Evolutionary conservation across 2,888 invertebrate genomes (phyloP).

Genomic region (Lycia hirtaria): DNA sequence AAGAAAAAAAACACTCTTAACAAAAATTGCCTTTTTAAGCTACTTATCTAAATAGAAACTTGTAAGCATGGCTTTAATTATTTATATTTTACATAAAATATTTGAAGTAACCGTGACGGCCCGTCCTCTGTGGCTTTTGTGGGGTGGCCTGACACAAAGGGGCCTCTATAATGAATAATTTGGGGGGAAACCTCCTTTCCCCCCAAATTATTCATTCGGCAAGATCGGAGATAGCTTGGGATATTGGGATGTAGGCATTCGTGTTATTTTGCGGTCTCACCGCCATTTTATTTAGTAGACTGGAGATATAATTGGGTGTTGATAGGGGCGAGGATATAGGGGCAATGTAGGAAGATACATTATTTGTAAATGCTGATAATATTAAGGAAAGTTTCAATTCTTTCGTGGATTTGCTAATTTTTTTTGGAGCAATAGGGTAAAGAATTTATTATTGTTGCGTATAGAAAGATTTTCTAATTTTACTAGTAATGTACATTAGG

Average conservation of each 20-base stretch:
- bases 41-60: neutral
- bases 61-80: constrained; percentile 8
- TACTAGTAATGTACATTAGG: no score
- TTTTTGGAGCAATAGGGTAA: no score
- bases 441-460: no score
- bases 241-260: constrained; percentile 36
- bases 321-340: neutral
- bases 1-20: no score
- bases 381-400: no score
- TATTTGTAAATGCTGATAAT: neutral
- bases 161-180: constrained; percentile 44
- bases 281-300: constrained; percentile 25
- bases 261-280: constrained; percentile 35
- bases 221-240: constrained; percentile 39
- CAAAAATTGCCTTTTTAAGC: neutral
- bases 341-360: neutral
- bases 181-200: no score
- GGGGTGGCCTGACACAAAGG: constrained; percentile 42
- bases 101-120: constrained; percentile 33
- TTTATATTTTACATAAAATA: constrained; percentile 31
- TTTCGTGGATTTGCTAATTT: no score
- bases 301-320: constrained; percentile 20
- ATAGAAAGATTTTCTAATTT: no score
- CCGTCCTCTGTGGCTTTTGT: constrained; percentile 40
- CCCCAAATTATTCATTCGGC: no score